These are phyloP conservation scores for Bombylius major DNA, from an alignment of 2,888 invertebrate genomes.

Conservation along the genomic window DNA sequence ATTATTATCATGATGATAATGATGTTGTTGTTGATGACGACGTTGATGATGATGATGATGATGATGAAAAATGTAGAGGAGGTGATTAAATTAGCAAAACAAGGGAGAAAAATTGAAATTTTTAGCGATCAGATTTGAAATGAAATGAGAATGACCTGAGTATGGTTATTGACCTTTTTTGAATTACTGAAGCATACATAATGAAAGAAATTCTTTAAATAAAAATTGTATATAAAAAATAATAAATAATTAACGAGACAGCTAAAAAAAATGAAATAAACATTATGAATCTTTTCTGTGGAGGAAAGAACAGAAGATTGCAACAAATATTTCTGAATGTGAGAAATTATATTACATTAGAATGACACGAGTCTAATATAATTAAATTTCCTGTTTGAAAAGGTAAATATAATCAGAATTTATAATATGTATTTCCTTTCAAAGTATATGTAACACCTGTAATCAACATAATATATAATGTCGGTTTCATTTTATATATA, in stretches of 20 bases:
- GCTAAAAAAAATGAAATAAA: too few species aligned
- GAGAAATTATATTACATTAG: too few species aligned
- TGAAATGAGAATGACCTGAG: slow-evolving; percentile 3
- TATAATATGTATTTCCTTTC: not conserved
- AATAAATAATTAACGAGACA: too few species aligned
- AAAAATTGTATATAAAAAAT: not conserved
- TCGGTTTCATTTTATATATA: too few species aligned
- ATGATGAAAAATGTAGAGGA: not conserved
- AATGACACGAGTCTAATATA: not conserved
- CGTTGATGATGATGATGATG: not conserved
- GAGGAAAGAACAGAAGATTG: too few species aligned
- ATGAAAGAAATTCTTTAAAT: too few species aligned
- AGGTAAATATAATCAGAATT: not conserved
- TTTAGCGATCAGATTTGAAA: not conserved
- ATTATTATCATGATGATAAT: slow-evolving; percentile 1
- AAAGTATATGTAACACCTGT: not conserved
- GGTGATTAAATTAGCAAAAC: slow-evolving; percentile 5
- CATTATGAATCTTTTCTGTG: too few species aligned
- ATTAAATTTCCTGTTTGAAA: not conserved
- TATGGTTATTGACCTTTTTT: slow-evolving; percentile 8
- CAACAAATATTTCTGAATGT: too few species aligned
- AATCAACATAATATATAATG: too few species aligned
- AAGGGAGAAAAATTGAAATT: not conserved
- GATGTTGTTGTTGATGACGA: too few species aligned
- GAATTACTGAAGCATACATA: slow-evolving; percentile 1